phyloP scores from a whole-genome alignment of 2,797 vertebrate genomes.

The Neoniphon sammara region DNA sequence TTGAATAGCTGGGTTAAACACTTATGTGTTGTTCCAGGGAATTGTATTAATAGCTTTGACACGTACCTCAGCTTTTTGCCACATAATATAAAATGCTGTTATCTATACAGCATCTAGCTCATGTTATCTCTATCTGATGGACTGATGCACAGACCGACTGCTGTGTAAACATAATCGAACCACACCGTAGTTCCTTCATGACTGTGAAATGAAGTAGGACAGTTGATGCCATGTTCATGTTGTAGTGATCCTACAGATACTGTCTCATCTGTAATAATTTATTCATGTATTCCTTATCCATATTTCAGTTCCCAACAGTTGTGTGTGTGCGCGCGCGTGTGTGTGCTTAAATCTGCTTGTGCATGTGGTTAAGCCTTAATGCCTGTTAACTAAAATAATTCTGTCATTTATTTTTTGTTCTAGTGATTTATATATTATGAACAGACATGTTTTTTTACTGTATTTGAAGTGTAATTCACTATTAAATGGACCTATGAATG shows the following conservation, averaged over 20 bases:
- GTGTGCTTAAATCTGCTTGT: not conserved
- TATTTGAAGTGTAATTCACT: constrained; percentile 35
- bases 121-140: not conserved
- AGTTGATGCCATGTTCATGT: not conserved
- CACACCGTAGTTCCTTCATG: not conserved
- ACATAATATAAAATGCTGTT: too few relatives aligned
- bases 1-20: constrained; percentile 4
- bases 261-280: not conserved
- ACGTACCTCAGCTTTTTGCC: too few relatives aligned
- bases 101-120: not conserved
- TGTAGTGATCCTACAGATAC: not conserved
- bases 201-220: not conserved
- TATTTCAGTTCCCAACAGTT: not conserved
- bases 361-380: not conserved
- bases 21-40: constrained; percentile 12
- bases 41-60: not conserved
- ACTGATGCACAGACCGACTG: not conserved
- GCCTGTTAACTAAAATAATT: constrained; percentile 4
- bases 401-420: constrained; percentile 3
- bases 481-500: constrained; percentile 54
- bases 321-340: not conserved
- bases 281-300: not conserved
- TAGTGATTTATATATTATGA: constrained; percentile 10
- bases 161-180: not conserved
- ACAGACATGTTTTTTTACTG: constrained; percentile 20